Conservation (phyloP, 2,888 invertebrate genomes). For the Pachymerium ferrugineum region DNA sequence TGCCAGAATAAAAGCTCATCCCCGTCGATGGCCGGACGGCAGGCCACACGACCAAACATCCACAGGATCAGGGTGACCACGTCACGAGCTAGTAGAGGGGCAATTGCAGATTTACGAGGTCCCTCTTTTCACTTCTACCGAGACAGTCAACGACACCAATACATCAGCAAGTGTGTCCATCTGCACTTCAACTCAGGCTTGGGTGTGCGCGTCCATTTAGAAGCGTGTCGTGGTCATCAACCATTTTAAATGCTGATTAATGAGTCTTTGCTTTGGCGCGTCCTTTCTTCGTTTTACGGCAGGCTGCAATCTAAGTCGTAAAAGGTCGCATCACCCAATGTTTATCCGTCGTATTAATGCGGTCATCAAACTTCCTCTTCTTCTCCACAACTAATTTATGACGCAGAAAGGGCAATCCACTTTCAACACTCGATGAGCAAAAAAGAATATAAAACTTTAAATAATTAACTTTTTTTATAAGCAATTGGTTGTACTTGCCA, state of each 20-base stretch:
- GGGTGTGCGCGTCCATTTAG: neutral
- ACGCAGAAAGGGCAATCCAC: conserved; percentile 5
- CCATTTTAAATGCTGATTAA: conserved; percentile 18
- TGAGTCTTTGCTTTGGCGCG: neutral
- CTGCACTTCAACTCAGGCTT: neutral
- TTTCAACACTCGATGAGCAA: neutral
- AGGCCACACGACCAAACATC: neutral
- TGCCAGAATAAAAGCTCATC: neutral
- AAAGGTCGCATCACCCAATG: conserved; percentile 21
- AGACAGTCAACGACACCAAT: neutral
- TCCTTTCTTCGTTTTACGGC: conserved; percentile 13
- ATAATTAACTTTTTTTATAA: too few species aligned
- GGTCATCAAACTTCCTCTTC: conserved; percentile 16
- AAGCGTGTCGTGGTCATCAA: neutral
- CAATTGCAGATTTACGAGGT: neutral
- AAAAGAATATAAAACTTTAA: neutral
- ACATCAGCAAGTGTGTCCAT: neutral
- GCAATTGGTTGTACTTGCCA: too few species aligned
- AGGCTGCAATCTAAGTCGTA: conserved; percentile 11
- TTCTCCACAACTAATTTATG: neutral
- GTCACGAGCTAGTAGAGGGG: neutral
- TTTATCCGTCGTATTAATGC: conserved; percentile 16
- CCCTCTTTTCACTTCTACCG: neutral
- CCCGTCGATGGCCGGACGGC: neutral
- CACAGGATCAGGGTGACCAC: conserved; percentile 14